These are phyloP conservation scores for Harpagus bidentatus DNA, from an alignment of 2,113 vertebrate species.

Conservation along the genomic window DNA sequence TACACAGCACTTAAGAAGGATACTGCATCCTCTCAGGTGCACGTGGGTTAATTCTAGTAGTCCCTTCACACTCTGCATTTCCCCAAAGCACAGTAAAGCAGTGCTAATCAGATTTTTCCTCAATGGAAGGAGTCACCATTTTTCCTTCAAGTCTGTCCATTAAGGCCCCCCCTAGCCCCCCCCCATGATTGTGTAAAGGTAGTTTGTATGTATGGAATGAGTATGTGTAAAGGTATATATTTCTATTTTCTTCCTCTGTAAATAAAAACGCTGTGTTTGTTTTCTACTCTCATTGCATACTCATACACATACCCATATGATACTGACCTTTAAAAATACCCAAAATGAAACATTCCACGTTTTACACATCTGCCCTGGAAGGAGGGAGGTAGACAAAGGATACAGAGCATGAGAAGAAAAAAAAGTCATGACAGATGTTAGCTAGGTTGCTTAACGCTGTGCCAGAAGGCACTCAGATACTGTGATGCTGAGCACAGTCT, in stretches of 20 bases:
- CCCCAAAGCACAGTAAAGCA: not conserved
- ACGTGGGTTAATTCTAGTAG: not conserved
- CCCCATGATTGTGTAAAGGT: not conserved
- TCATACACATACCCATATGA: not conserved
- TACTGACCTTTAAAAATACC: not conserved
- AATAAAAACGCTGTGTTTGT: not conserved
- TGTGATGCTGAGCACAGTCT: not conserved
- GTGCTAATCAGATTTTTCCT: not conserved
- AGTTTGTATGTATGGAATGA: not conserved
- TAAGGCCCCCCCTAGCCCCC: not conserved
- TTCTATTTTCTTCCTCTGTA: not conserved
- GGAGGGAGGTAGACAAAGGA: not conserved
- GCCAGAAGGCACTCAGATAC: slow-evolving; percentile 12
- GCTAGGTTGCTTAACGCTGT: slow-evolving; percentile 10
- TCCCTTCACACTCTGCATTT: not conserved
- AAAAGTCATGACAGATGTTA: slow-evolving; percentile 26
- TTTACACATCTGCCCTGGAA: not conserved
- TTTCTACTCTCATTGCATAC: not conserved
- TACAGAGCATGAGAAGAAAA: not conserved
- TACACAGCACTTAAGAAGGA: not conserved
- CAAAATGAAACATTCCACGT: not conserved
- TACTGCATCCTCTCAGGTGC: not conserved
- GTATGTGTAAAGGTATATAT: not conserved
- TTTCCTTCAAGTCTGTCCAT: not conserved
- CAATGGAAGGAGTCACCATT: not conserved